These are phyloP conservation scores for Corythaixoides concolor DNA, from an alignment of 2,113 vertebrate genomes.

Conservation along the genomic window DNA sequence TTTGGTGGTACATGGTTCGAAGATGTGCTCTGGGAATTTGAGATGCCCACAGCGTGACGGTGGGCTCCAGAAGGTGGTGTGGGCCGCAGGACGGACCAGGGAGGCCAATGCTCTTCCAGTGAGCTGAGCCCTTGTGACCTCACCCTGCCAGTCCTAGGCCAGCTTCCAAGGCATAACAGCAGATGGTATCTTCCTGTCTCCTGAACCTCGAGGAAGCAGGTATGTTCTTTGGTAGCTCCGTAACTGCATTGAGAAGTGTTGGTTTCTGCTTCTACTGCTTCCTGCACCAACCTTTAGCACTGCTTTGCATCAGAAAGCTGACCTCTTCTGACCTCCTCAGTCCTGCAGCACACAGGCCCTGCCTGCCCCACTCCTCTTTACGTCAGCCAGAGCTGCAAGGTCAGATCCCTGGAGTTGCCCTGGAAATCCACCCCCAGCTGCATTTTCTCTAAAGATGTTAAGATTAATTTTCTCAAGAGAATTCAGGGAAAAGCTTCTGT, in stretches of 20 bases:
- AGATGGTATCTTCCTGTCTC: not conserved
- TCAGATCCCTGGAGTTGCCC: constrained; percentile 56
- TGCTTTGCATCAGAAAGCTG: not conserved
- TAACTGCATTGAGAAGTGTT: not conserved
- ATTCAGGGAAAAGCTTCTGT: constrained; percentile 41
- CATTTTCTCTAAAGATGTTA: constrained; percentile 46
- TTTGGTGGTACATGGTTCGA: rapidly evolving
- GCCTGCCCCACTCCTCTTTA: constrained; percentile 46
- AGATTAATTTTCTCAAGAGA: constrained; percentile 60
- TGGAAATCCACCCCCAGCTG: constrained; percentile 60
- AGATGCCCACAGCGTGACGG: not conserved
- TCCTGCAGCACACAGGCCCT: not conserved
- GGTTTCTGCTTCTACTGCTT: not conserved
- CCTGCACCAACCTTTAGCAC: not conserved
- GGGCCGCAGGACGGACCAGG: not conserved
- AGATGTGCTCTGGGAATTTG: not conserved
- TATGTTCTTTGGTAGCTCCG: rapidly evolving
- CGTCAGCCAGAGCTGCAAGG: constrained; percentile 38
- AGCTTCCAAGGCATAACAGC: not conserved
- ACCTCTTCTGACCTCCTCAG: not conserved
- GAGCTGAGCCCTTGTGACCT: not conserved
- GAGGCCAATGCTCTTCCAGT: not conserved
- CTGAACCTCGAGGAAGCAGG: not conserved
- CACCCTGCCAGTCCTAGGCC: not conserved
- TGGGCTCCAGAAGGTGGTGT: not conserved